These are phyloP conservation scores for Cryptotermes secundus DNA, from an alignment of 1,140 invertebrate species.

Conservation along the genomic window DNA sequence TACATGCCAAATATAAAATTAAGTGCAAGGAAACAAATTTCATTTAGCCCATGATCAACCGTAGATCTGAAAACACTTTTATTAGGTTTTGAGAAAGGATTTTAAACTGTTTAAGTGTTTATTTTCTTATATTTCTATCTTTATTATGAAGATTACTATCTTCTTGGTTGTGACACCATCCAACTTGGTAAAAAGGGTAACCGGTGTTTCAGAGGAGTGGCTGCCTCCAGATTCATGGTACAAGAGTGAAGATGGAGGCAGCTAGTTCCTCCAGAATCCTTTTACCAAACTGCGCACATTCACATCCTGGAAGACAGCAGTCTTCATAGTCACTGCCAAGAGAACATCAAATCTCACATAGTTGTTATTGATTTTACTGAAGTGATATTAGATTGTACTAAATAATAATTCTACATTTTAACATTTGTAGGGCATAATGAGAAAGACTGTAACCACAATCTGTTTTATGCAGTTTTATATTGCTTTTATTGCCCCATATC, in stretches of 20 bases:
- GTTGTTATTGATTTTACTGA: too few species aligned
- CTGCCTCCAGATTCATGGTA: too few species aligned
- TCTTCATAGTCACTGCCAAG: too few species aligned
- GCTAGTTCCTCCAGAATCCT: too few species aligned
- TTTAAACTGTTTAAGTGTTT: background rate
- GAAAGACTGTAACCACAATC: background rate
- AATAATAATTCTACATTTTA: background rate
- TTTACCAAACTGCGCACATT: too few species aligned
- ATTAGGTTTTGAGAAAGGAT: background rate
- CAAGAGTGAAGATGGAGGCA: too few species aligned
- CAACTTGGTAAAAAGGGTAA: too few species aligned
- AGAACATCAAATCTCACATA: too few species aligned
- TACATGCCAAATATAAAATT: background rate
- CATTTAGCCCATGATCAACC: background rate
- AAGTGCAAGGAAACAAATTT: background rate
- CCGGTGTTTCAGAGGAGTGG: too few species aligned
- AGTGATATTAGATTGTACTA: background rate
- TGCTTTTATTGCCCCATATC: background rate
- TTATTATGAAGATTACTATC: too few species aligned
- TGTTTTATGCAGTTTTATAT: background rate
- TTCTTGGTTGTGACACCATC: too few species aligned
- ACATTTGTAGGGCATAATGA: background rate
- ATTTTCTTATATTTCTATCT: background rate
- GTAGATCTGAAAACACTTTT: background rate
- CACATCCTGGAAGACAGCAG: too few species aligned